phyloP scores from a whole-genome alignment of 2,888 invertebrate genomes.

The Oxycera nigricornis region DNA sequence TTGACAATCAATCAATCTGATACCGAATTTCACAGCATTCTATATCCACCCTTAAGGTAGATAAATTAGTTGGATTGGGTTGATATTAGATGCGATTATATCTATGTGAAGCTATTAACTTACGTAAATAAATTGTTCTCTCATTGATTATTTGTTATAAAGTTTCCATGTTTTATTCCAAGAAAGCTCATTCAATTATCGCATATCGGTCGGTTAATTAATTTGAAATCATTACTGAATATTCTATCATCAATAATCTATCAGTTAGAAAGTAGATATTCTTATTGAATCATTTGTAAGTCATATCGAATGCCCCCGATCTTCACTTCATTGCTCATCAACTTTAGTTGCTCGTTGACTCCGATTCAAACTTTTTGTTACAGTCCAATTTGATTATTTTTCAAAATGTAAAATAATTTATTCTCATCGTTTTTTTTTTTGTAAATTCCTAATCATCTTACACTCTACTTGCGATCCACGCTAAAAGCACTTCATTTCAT shows the following conservation, averaged over 20 bases:
- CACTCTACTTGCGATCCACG: conserved; percentile 36
- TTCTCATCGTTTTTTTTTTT: neutral
- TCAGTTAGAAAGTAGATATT: neutral
- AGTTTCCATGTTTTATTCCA: conserved; percentile 31
- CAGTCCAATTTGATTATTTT: neutral
- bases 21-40: too few species aligned
- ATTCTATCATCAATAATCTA: neutral
- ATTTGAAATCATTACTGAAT: conserved; percentile 1
- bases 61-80: too few species aligned
- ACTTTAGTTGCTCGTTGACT: neutral
- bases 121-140: too few species aligned
- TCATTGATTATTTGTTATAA: too few species aligned
- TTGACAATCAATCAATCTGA: too few species aligned
- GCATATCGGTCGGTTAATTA: conserved; percentile 41
- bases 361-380: neutral
- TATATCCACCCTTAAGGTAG: too few species aligned
- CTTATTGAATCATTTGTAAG: conserved; percentile 4
- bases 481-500: conserved; percentile 33
- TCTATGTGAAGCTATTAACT: too few species aligned
- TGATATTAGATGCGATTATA: too few species aligned
- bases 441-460: conserved; percentile 36
- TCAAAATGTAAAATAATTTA: neutral
- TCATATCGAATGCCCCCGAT: conserved; percentile 42
- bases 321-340: neutral
- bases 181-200: conserved; percentile 47